These are phyloP conservation scores for Acrocera orbiculus DNA, from an alignment of 2,888 invertebrate species.

Conservation along the genomic window DNA sequence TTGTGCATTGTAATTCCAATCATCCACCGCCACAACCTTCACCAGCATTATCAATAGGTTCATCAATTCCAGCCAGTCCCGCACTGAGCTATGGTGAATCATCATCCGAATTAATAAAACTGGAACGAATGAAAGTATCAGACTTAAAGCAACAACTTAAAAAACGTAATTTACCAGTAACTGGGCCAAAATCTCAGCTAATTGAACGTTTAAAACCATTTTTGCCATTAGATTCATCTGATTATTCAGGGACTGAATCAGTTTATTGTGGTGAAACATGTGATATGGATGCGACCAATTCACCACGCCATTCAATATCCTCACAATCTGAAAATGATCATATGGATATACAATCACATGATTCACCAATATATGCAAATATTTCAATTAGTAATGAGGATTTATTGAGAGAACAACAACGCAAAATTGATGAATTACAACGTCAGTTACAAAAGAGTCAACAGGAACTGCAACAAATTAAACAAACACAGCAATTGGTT, in stretches of 20 bases:
- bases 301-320: constrained; percentile 18
- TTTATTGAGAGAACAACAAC: constrained; percentile 64
- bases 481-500: constrained; percentile 37
- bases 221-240: constrained; percentile 31
- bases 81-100: constrained; percentile 27
- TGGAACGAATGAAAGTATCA: constrained; percentile 92
- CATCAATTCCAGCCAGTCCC: constrained; percentile 28
- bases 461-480: constrained; percentile 51
- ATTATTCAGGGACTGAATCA: constrained; percentile 34
- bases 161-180: constrained; percentile 82
- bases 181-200: constrained; percentile 88
- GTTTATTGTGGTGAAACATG: constrained; percentile 26
- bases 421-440: constrained; percentile 76
- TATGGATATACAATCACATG: constrained; percentile 30
- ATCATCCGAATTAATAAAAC: constrained; percentile 36
- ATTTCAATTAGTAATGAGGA: constrained; percentile 40
- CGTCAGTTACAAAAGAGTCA: constrained; percentile 62
- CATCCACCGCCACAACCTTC: constrained; percentile 33
- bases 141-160: constrained; percentile 90
- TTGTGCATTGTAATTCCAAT: constrained; percentile 9
- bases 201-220: constrained; percentile 78
- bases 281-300: constrained; percentile 18
- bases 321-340: constrained; percentile 24
- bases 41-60: constrained; percentile 36
- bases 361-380: constrained; percentile 25